These are phyloP conservation scores for Cynopterus brachyotis DNA, from an alignment of 2,113 vertebrate genomes.

Conservation along the genomic window DNA sequence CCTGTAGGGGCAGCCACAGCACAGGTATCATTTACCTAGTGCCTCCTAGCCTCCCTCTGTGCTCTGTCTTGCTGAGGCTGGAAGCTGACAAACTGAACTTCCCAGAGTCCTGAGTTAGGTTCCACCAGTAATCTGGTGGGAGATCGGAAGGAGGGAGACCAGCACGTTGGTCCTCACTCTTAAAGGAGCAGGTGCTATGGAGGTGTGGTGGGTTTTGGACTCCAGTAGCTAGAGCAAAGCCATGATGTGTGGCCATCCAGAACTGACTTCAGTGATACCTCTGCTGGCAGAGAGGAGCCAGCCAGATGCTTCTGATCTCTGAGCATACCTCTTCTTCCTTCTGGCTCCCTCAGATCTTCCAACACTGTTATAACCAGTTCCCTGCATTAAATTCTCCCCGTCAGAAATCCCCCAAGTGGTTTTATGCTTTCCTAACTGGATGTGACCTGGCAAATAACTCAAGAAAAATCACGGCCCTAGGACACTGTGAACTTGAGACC, in stretches of 20 bases:
- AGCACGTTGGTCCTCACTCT: neutral
- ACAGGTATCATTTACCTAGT: neutral
- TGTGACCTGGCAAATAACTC: neutral
- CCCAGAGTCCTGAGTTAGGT: neutral
- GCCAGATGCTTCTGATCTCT: neutral
- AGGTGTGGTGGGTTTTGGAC: neutral
- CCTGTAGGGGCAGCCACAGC: neutral
- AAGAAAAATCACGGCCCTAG: neutral
- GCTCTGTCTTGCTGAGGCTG: neutral
- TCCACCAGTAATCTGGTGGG: neutral
- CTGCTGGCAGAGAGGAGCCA: neutral
- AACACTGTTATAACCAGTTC: neutral
- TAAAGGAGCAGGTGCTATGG: neutral
- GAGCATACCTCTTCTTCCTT: neutral
- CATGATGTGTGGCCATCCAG: neutral
- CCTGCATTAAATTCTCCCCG: neutral
- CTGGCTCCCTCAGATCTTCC: neutral
- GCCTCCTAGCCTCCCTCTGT: neutral
- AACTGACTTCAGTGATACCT: accelerated
- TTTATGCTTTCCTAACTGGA: neutral
- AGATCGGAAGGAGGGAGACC: neutral
- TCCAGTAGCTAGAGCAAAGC: neutral
- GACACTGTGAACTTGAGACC: neutral
- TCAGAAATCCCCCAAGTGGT: neutral
- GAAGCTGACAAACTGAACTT: neutral